Evolutionary conservation across 2,888 invertebrate genomes (phyloP).

Genomic region (Adelognathus sp.): DNA sequence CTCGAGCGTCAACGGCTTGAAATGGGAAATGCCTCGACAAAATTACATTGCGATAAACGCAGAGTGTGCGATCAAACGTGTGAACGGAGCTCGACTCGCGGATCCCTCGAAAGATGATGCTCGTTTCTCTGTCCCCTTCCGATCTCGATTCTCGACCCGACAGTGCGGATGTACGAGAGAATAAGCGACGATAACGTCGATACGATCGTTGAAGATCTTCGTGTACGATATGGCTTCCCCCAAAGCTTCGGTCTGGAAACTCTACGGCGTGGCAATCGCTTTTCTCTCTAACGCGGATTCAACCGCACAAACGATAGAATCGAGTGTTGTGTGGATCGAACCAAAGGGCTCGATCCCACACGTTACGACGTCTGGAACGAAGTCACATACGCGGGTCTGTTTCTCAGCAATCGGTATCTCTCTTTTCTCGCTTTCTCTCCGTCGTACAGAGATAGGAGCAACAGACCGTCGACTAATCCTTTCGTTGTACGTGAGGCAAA

Average conservation of each 20-base stretch:
- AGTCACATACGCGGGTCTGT: no score
- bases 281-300: slow-evolving; percentile 14
- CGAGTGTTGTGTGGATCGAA: no score
- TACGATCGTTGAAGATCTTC: slow-evolving; percentile 18
- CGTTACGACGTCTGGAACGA: no score
- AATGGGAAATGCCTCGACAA: not conserved
- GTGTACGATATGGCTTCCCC: not conserved
- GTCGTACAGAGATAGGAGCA: slow-evolving; percentile 10
- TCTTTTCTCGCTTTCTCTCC: slow-evolving; percentile 18
- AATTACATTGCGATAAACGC: slow-evolving; percentile 12
- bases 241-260: not conserved
- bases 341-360: no score
- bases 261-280: not conserved
- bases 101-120: slow-evolving; percentile 16
- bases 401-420: no score
- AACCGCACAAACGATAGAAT: slow-evolving; percentile 29
- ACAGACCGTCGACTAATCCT: slow-evolving; percentile 24
- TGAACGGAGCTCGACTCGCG: slow-evolving; percentile 30
- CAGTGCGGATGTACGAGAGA: not conserved
- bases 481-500: slow-evolving; percentile 26
- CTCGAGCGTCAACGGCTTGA: slow-evolving; percentile 23
- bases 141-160: not conserved
- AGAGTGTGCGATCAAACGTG: slow-evolving; percentile 41
- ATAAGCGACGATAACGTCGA: slow-evolving; percentile 14
- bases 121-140: slow-evolving; percentile 12